Percentiles rank a stretch among this genome's conserved stretches.
Evolutionary conservation across 1,140 invertebrate genomes (phyloP).

Genomic region (Euglossa dilemma): DNA sequence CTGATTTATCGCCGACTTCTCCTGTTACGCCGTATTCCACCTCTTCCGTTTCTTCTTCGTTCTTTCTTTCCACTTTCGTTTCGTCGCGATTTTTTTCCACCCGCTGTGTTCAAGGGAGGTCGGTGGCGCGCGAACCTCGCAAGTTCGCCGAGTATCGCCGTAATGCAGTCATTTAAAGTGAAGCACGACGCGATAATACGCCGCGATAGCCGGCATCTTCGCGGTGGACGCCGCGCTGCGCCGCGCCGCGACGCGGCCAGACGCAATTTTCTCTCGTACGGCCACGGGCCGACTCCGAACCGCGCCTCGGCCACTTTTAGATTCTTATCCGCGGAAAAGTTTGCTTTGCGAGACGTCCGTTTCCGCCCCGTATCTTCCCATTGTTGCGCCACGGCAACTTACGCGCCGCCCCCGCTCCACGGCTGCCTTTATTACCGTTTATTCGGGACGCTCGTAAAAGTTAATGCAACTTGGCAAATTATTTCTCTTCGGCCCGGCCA

Average conservation of each 20-base stretch:
- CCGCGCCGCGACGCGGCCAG: background rate
- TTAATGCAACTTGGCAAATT: conserved; percentile 36
- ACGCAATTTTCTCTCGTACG: conserved; percentile 43
- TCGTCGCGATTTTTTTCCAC: background rate
- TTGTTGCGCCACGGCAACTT: conserved; percentile 18
- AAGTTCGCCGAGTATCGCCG: conserved; percentile 19
- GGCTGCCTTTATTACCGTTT: conserved; percentile 34
- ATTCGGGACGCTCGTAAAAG: conserved; percentile 17
- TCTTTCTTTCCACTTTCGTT: background rate
- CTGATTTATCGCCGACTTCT: background rate
- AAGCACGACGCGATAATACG: conserved; percentile 61
- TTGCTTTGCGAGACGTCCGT: conserved; percentile 42
- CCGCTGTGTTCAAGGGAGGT: too few relatives aligned
- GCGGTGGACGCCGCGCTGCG: background rate
- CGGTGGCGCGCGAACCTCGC: background rate
- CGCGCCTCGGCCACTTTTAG: conserved; percentile 20
- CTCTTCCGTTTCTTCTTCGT: background rate
- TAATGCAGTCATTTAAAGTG: conserved; percentile 61
- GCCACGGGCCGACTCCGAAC: background rate
- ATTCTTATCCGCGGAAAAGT: conserved; percentile 54
- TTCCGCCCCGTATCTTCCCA: conserved; percentile 37
- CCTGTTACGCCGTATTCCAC: background rate
- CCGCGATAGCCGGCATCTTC: conserved; percentile 42
- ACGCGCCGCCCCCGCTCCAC: background rate
- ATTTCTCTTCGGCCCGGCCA: background rate